A percentile compares a stretch with the other conserved stretches of the same genome.
phyloP scores from a whole-genome alignment of 2,888 invertebrate species.

The Exocentrus adspersus region DNA sequence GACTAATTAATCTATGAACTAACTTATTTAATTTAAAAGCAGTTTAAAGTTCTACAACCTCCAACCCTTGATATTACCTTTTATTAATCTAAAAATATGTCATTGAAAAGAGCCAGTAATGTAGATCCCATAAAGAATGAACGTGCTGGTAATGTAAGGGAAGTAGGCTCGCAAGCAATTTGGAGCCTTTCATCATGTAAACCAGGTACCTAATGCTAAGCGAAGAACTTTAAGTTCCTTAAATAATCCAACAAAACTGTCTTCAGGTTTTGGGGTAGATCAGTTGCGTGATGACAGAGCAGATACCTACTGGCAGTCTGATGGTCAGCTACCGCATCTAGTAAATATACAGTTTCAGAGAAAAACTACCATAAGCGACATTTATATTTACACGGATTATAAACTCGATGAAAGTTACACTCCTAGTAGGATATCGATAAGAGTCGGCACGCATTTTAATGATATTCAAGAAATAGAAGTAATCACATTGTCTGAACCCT shows the following conservation, averaged over 20 bases:
- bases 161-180: conserved; percentile 71
- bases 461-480: conserved; percentile 96
- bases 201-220: conserved; percentile 83
- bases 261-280: conserved; percentile 94
- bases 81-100: no score
- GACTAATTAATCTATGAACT: no score
- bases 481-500: conserved; percentile 91
- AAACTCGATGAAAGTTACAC: conserved; percentile 99
- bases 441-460: conserved; percentile 96
- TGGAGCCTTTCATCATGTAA: conserved; percentile 99
- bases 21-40: no score
- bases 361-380: conserved; percentile 94
- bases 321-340: conserved; percentile 97
- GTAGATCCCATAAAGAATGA: conserved; percentile 58
- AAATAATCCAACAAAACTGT: conserved; percentile 7
- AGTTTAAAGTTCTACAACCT: no score
- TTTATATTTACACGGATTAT: conserved; percentile 97
- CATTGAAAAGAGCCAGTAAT: conserved; percentile 46
- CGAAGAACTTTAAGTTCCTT: no score
- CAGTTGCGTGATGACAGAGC: conserved; percentile 94
- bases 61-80: no score
- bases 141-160: conserved; percentile 59
- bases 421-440: conserved; percentile 91
- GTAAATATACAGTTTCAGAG: conserved; percentile 96
- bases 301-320: conserved; percentile 99